These are phyloP conservation scores for Sebastes itinus DNA, from an alignment of 2,797 vertebrate species.

Conservation along the genomic window DNA sequence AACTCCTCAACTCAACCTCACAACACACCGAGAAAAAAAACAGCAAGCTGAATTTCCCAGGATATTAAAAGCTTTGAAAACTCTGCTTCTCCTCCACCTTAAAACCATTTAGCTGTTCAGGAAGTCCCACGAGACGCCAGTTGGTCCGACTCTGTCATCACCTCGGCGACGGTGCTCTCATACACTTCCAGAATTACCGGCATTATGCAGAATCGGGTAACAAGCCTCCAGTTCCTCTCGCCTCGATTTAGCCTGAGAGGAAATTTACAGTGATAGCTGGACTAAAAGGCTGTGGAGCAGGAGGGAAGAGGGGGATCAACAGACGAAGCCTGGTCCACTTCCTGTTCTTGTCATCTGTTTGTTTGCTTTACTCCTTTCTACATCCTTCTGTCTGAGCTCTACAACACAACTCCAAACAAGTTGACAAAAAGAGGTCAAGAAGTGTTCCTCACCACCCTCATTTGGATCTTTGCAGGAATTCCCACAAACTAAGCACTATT, in stretches of 20 bases:
- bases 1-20: not conserved
- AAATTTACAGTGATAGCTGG: constrained; percentile 65
- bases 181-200: constrained; percentile 40
- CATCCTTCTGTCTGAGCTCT: constrained; percentile 17
- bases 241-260: constrained; percentile 50
- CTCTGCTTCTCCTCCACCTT: constrained; percentile 21
- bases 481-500: too few relatives aligned
- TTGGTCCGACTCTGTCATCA: constrained; percentile 68
- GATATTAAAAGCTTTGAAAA: not conserved
- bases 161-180: constrained; percentile 51
- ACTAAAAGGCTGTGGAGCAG: constrained; percentile 22
- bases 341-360: constrained; percentile 37
- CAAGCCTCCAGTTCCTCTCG: constrained; percentile 25
- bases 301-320: constrained; percentile 28
- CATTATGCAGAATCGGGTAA: constrained; percentile 64
- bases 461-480: not conserved
- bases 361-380: constrained; percentile 32
- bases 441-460: not conserved
- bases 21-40: not conserved
- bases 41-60: constrained; percentile 19
- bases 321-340: constrained; percentile 27
- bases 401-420: not conserved
- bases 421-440: not conserved
- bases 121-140: constrained; percentile 56
- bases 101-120: constrained; percentile 30